phyloP scores from a whole-genome alignment of 2,888 invertebrate species.

The Adela reaumurella region DNA sequence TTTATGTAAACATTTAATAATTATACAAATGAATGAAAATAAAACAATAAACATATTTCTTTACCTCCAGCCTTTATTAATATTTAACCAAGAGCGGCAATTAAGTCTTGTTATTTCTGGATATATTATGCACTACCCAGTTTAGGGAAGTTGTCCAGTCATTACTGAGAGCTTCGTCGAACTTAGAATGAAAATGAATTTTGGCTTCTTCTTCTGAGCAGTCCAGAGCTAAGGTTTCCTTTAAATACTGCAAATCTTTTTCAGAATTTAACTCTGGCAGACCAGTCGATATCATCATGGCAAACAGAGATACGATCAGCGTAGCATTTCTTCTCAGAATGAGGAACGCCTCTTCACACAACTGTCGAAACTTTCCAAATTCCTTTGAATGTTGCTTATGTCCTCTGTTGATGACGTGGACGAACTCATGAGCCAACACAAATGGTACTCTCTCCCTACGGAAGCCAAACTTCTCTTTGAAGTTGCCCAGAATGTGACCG shows the following conservation, averaged over 20 bases:
- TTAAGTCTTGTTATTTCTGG: slow-evolving; percentile 82
- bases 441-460: slow-evolving; percentile 92
- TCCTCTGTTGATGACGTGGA: slow-evolving; percentile 91
- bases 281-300: slow-evolving; percentile 97
- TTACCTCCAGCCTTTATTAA: no score
- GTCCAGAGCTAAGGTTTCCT: slow-evolving; percentile 84
- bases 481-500: slow-evolving; percentile 89
- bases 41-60: no score
- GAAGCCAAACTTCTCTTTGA: slow-evolving; percentile 93
- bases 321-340: slow-evolving; percentile 83
- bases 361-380: background rate
- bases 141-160: slow-evolving; percentile 93
- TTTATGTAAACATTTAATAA: no score
- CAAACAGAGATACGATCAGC: slow-evolving; percentile 87
- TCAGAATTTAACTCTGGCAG: slow-evolving; percentile 90
- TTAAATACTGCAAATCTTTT: slow-evolving; percentile 86
- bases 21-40: no score
- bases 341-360: slow-evolving; percentile 67
- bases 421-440: slow-evolving; percentile 91
- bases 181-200: slow-evolving; percentile 84
- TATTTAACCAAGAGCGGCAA: background rate
- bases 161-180: slow-evolving; percentile 85
- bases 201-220: slow-evolving; percentile 81
- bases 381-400: slow-evolving; percentile 67
- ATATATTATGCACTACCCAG: slow-evolving; percentile 88